Evolutionary conservation across 1,140 invertebrate genomes (phyloP).

Genomic region (Paramacrobiotus metropolitanus): DNA sequence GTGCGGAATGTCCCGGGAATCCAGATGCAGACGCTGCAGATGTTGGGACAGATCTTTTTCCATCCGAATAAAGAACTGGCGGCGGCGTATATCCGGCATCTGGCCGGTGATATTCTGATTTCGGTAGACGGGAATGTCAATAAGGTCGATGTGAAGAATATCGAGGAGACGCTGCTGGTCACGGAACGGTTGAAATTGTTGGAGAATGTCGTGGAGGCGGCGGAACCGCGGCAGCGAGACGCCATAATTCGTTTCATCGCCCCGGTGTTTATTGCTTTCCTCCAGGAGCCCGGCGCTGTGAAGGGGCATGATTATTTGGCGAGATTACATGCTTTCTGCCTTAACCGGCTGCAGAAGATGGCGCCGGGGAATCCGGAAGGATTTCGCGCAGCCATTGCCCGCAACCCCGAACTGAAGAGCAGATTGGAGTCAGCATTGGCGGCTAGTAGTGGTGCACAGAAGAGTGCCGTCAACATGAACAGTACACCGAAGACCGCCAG

Average conservation of each 20-base stretch:
- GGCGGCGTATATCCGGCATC: slow-evolving; percentile 51
- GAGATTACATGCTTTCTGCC: neutral
- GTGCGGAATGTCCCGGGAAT: slow-evolving; percentile 44
- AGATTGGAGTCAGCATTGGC: slow-evolving; percentile 63
- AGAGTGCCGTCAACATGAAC: slow-evolving; percentile 23
- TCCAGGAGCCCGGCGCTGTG: neutral
- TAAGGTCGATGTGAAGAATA: slow-evolving; percentile 49
- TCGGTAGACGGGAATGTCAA: slow-evolving; percentile 32
- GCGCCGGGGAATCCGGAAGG: slow-evolving; percentile 32
- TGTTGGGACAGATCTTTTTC: slow-evolving; percentile 43
- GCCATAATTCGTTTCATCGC: slow-evolving; percentile 40
- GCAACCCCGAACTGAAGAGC: slow-evolving; percentile 44
- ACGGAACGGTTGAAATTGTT: neutral
- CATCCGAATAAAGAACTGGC: slow-evolving; percentile 40
- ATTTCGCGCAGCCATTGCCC: slow-evolving; percentile 66
- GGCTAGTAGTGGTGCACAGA: slow-evolving; percentile 35
- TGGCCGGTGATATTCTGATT: slow-evolving; percentile 32
- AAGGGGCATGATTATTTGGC: neutral
- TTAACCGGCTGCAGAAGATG: slow-evolving; percentile 6
- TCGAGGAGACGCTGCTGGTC: slow-evolving; percentile 18
- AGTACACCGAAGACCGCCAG: slow-evolving; percentile 11
- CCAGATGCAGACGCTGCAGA: slow-evolving; percentile 49
- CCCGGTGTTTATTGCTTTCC: neutral
- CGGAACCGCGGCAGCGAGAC: slow-evolving; percentile 27
- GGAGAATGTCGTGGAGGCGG: neutral